phyloP scores from a whole-genome alignment of 1,140 invertebrate species.

The Aleiodes sp. region DNA sequence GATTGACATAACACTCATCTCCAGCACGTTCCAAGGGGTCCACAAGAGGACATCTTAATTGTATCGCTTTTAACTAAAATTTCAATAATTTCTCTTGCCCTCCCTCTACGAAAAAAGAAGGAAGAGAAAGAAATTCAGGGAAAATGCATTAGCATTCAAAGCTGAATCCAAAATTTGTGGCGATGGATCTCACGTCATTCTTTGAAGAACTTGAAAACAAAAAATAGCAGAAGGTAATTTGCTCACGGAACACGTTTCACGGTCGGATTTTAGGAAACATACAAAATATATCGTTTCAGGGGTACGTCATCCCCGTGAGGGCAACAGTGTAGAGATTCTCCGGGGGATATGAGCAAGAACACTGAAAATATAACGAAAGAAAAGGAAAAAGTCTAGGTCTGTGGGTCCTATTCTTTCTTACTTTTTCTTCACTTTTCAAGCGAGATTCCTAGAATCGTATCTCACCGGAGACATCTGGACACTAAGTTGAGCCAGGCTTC shows the following conservation, averaged over 20 bases:
- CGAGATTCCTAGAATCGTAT: conserved; percentile 50
- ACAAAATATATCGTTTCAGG: conserved; percentile 8
- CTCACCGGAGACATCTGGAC: conserved; percentile 48
- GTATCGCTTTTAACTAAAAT: too few relatives aligned
- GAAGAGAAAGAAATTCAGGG: background rate
- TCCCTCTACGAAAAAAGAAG: too few relatives aligned
- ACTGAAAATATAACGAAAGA: conserved; percentile 2
- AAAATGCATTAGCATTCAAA: conserved; percentile 9
- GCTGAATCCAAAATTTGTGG: background rate
- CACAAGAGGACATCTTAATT: too few relatives aligned
- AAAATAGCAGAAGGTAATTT: conserved; percentile 49
- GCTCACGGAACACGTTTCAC: conserved; percentile 52
- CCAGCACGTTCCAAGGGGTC: too few relatives aligned
- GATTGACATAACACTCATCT: conserved; percentile 10
- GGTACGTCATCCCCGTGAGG: conserved; percentile 37
- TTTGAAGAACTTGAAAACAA: conserved; percentile 20
- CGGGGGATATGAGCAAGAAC: background rate
- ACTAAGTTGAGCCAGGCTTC: conserved; percentile 20
- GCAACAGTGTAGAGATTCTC: background rate
- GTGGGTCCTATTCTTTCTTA: conserved; percentile 28
- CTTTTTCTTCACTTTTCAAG: conserved; percentile 12
- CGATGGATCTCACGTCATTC: background rate
- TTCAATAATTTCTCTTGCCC: too few relatives aligned
- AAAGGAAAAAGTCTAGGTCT: conserved; percentile 35
- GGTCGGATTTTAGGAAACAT: conserved; percentile 5